A percentile compares a stretch with the other conserved stretches of the same genome.
Evolutionary conservation across 2,113 vertebrate species (phyloP).

Genomic region (Cephalopterus ornatus): DNA sequence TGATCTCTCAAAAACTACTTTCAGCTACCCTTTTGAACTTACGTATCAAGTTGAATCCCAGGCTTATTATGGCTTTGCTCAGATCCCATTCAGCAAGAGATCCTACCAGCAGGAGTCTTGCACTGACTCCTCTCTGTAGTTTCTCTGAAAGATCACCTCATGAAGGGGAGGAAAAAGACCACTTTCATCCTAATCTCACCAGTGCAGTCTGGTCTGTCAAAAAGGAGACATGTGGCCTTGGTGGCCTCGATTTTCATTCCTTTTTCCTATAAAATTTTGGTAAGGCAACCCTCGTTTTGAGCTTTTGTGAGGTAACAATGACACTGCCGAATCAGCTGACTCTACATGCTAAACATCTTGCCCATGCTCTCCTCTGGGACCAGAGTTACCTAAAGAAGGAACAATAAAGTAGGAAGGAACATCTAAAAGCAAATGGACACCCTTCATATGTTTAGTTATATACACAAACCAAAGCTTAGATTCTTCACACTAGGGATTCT

Average conservation of each 20-base stretch:
- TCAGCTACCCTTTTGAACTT: not conserved
- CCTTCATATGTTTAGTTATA: not conserved
- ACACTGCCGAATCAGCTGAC: not conserved
- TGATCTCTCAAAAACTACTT: too few species aligned
- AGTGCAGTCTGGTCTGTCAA: not conserved
- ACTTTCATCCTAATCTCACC: not conserved
- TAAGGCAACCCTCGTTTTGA: not conserved
- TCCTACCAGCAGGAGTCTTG: not conserved
- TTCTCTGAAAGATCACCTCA: not conserved
- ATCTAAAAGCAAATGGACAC: not conserved
- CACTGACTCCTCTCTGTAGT: not conserved
- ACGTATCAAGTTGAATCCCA: accelerated
- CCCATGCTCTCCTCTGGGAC: not conserved
- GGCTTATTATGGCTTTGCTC: not conserved
- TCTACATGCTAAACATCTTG: not conserved
- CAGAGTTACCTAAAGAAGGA: not conserved
- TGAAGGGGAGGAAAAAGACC: not conserved
- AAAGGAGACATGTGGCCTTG: not conserved
- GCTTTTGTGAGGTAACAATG: not conserved
- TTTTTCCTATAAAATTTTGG: not conserved
- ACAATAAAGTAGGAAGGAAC: not conserved
- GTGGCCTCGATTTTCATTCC: not conserved
- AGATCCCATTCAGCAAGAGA: not conserved
- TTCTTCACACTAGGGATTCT: not conserved
- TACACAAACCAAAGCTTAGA: not conserved